A percentile compares a stretch with the other conserved stretches of the same genome.
Evolutionary conservation across 2,113 vertebrate species (phyloP).

Genomic region (Oryzias melastigma): DNA sequence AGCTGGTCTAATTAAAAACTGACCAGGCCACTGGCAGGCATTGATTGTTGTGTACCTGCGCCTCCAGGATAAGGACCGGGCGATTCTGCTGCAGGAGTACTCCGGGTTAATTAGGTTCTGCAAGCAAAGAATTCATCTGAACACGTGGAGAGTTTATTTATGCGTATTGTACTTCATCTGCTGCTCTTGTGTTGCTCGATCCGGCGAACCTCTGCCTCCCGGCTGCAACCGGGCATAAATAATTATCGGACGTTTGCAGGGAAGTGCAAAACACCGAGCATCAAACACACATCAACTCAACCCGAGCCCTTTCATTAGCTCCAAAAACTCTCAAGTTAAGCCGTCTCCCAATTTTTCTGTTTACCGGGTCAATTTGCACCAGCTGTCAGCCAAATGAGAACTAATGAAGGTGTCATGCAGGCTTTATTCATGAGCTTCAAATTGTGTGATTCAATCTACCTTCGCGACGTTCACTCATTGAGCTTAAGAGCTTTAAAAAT

Average conservation of each 20-base stretch:
- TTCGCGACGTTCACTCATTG: slow-evolving; percentile 32
- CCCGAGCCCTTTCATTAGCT: slow-evolving; percentile 27
- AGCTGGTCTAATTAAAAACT: slow-evolving; percentile 69
- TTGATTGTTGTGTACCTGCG: slow-evolving; percentile 71
- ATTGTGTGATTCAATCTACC: slow-evolving; percentile 34
- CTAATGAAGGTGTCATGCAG: slow-evolving; percentile 55
- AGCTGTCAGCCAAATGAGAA: slow-evolving; percentile 41
- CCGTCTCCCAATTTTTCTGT: slow-evolving; percentile 39
- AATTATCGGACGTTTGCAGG: slow-evolving; percentile 9
- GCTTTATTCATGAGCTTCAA: slow-evolving; percentile 47
- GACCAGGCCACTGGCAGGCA: slow-evolving; percentile 63
- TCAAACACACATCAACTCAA: slow-evolving; percentile 14
- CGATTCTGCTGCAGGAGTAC: slow-evolving; percentile 53
- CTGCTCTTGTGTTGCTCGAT: slow-evolving; percentile 1
- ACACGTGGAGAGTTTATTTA: slow-evolving; percentile 42
- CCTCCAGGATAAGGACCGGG: slow-evolving; percentile 60
- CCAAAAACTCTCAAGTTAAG: slow-evolving; percentile 33
- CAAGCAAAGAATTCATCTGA: slow-evolving; percentile 47
- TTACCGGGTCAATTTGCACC: slow-evolving; percentile 37
- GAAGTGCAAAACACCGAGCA: slow-evolving; percentile 1
- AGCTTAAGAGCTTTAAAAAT: slow-evolving; percentile 32
- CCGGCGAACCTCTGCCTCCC: not conserved
- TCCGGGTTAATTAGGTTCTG: slow-evolving; percentile 59
- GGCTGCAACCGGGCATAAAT: slow-evolving; percentile 33
- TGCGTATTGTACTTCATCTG: slow-evolving; percentile 23